Base-by-base conservation (phyloP, 2,113 vertebrate genomes). In the Nanger granti region DNA sequence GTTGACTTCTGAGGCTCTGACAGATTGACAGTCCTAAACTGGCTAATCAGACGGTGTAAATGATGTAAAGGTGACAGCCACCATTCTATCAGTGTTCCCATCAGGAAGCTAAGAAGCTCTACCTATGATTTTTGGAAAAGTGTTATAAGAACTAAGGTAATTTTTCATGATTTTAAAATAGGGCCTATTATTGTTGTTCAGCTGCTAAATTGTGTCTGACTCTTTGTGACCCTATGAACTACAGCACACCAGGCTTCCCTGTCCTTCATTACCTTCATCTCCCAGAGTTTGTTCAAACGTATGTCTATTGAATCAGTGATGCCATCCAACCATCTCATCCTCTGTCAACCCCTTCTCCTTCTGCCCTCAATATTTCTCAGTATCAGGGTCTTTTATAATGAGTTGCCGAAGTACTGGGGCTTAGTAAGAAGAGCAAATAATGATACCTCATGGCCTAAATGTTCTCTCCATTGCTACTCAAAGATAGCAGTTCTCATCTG, bases 1-100 rank as follows among this genome's bases (percentile, higher is more conserved):
- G 26, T 89, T 85, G 54, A 92, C 88, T 86, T n/a, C 34, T 55
- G 79, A 92, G 37, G 17, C n/a, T 64, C 47, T 97, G 93, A 94
- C 62, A 97, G 85, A 94, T 95, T 91, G 94, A 90, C 80, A 85
- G 14, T 64, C 44, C 28, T 90, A 93, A 93, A 86, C 11, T 80
- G 69, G 55, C 83, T 96, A 96, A 96, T 93, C 90, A 95, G 29
- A 92, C 37, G 22, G 47, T 91, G 7, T 54, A 86, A 97, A 93
- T 93, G n/a, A 89, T 76, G n/a, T 89, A 66, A 87, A 96, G n/a
- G 22, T 84, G 82, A 83, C 57, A 89, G 34, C 62, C 82, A 57
- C 37, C 87, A 49, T 37, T 92, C n/a, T 92, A 18, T 92, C 64
- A 87, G 60, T 85, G 18, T n/a, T 94, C 11, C 14, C 26, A 20